Conservation (phyloP, 92 coral and sea anemone genomes). For the Phymanthus crucifer region DNA sequence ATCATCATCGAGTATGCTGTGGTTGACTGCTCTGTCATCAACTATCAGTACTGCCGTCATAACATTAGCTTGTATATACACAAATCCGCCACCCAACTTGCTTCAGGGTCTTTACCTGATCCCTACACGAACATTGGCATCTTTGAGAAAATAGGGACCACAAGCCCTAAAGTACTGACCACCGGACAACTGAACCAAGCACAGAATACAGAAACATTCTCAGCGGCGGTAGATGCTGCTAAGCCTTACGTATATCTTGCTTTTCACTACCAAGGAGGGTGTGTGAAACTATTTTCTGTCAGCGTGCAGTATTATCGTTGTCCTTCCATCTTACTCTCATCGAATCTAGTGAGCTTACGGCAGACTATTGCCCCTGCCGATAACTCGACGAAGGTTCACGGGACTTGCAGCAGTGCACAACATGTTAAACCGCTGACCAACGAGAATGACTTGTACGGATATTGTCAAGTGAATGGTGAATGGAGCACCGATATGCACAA, state of each 20-base stretch:
- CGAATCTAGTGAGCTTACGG: constrained; percentile 43
- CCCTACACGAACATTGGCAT: constrained; percentile 2
- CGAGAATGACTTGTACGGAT: constrained; percentile 45
- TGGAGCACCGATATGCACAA: constrained; percentile 44
- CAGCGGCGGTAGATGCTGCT: constrained; percentile 29
- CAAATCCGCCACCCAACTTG: constrained; percentile 11
- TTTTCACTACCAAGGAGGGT: constrained; percentile 60
- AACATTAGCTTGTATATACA: constrained; percentile 42
- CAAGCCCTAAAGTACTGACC: constrained; percentile 14
- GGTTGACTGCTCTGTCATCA: constrained; percentile 23
- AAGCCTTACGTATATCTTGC: constrained; percentile 53
- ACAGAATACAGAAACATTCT: not conserved
- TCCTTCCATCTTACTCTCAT: constrained; percentile 37
- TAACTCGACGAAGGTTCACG: constrained; percentile 36
- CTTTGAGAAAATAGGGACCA: constrained; percentile 17
- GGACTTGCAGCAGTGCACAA: constrained; percentile 32
- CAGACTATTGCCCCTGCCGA: constrained; percentile 58
- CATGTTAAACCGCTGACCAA: constrained; percentile 44
- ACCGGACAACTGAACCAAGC: not conserved
- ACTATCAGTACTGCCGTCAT: not conserved
- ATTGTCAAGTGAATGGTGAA: constrained; percentile 53
- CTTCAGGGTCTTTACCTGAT: constrained; percentile 19
- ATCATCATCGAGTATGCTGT: constrained; percentile 48
- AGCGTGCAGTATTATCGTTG: constrained; percentile 54
- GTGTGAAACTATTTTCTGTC: constrained; percentile 33